Evolutionary conservation across 2,797 vertebrate species (phyloP).

Genomic region (Melanotaenia boesemani): DNA sequence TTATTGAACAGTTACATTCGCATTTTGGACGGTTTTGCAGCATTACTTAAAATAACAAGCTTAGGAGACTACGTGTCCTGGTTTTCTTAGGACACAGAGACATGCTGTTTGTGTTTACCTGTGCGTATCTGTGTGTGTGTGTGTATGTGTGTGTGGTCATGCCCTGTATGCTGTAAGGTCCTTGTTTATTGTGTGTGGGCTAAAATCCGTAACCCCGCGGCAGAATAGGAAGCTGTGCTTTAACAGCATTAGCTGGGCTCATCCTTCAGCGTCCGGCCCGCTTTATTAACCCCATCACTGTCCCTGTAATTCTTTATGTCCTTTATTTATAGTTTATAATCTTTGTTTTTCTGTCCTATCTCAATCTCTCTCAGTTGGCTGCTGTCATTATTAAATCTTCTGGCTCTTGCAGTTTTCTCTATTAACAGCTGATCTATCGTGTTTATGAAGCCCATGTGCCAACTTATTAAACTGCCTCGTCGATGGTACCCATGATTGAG

Average conservation of each 20-base stretch:
- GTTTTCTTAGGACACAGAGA: slow-evolving; percentile 13
- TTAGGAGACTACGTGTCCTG: slow-evolving; percentile 31
- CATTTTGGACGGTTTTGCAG: slow-evolving; percentile 15
- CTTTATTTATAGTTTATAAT: slow-evolving; percentile 5
- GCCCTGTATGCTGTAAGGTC: slow-evolving; percentile 55
- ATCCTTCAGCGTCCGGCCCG: slow-evolving; percentile 51
- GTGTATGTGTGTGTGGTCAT: slow-evolving; percentile 30
- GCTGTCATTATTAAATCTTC: slow-evolving; percentile 22
- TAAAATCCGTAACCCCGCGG: slow-evolving; percentile 34
- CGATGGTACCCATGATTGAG: slow-evolving; percentile 39
- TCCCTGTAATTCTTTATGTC: background rate
- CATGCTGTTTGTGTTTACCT: slow-evolving; percentile 1
- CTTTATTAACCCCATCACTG: slow-evolving; percentile 47
- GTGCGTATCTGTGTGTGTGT: slow-evolving; percentile 13
- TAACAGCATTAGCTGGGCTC: slow-evolving; percentile 58
- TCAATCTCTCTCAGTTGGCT: background rate
- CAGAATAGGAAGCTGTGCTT: slow-evolving; percentile 60
- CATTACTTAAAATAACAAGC: slow-evolving; percentile 5
- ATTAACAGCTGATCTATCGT: background rate
- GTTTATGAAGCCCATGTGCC: slow-evolving; percentile 43
- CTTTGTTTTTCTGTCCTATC: background rate
- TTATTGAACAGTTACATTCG: background rate
- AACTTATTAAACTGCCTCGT: slow-evolving; percentile 47
- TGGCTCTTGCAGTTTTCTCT: slow-evolving; percentile 40
- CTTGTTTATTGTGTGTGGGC: slow-evolving; percentile 60